Percentiles rank a stretch among this genome's conserved stretches.
These are phyloP conservation scores for Ctenomys sociabilis DNA, from an alignment of 2,113 vertebrate species.

Conservation along the genomic window DNA sequence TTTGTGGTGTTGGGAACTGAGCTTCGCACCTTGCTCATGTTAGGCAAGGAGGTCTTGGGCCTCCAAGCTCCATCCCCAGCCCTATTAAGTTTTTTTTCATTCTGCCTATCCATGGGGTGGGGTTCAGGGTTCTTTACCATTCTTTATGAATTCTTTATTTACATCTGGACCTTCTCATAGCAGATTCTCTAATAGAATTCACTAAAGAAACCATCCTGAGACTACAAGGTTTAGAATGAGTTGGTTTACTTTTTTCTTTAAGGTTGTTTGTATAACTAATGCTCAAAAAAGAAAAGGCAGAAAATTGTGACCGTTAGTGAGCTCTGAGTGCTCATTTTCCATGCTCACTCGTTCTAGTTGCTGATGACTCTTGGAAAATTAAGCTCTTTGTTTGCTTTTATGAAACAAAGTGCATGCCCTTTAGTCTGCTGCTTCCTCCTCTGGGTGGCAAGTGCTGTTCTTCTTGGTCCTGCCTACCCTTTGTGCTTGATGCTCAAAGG, in stretches of 20 bases:
- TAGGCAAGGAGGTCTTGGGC: not conserved
- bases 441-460: constrained; percentile 4
- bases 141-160: not conserved
- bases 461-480: constrained; percentile 8
- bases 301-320: constrained; percentile 16
- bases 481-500: constrained; percentile 44
- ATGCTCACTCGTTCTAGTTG: constrained; percentile 64
- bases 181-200: constrained; percentile 15
- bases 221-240: not conserved
- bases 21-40: not conserved
- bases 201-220: not conserved
- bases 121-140: not conserved
- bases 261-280: constrained; percentile 37
- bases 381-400: constrained; percentile 75
- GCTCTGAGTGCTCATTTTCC: constrained; percentile 33
- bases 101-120: not conserved
- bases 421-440: constrained; percentile 52
- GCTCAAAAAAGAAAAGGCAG: not conserved
- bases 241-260: constrained; percentile 54
- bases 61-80: not conserved
- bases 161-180: not conserved
- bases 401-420: constrained; percentile 22
- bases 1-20: not conserved
- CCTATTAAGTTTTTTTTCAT: not conserved
- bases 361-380: constrained; percentile 64